Percentiles rank a stretch among this genome's conserved stretches.
Conservation (phyloP, 2,888 invertebrate species). For the Salpingus planirostris region DNA sequence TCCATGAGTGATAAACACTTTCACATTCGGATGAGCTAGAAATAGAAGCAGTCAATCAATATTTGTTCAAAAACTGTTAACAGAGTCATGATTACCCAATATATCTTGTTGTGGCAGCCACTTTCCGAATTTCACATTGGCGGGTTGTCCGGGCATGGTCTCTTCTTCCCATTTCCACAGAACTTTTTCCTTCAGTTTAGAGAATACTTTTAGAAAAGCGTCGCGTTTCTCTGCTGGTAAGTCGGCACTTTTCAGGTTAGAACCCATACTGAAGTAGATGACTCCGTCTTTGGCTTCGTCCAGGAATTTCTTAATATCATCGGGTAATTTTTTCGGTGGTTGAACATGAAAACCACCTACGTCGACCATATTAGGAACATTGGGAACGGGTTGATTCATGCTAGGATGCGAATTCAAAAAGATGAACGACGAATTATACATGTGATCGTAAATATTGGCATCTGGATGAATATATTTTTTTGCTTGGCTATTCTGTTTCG, state of each 20-base stretch:
- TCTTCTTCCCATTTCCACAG: slow-evolving; percentile 49
- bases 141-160: slow-evolving; percentile 30
- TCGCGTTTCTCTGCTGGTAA: slow-evolving; percentile 36
- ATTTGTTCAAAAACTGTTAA: slow-evolving; percentile 13
- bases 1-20: slow-evolving; percentile 44
- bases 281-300: slow-evolving; percentile 40
- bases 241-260: slow-evolving; percentile 10
- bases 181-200: slow-evolving; percentile 49
- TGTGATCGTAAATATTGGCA: slow-evolving; percentile 11
- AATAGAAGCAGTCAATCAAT: no score
- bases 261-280: slow-evolving; percentile 44
- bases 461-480: slow-evolving; percentile 26
- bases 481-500: slow-evolving; percentile 22
- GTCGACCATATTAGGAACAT: slow-evolving; percentile 48
- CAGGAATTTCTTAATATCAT: slow-evolving; percentile 26
- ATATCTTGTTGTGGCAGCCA: slow-evolving; percentile 41
- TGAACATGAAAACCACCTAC: slow-evolving; percentile 47
- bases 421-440: slow-evolving; percentile 26
- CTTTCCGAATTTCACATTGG: slow-evolving; percentile 37
- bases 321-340: slow-evolving; percentile 22
- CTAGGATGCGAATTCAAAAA: slow-evolving; percentile 42
- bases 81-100: slow-evolving; percentile 12
- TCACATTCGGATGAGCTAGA: slow-evolving; percentile 41
- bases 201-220: slow-evolving; percentile 47
- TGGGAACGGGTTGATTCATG: slow-evolving; percentile 42